These are phyloP conservation scores for Amblyteles armatorius DNA, from an alignment of 2,888 invertebrate genomes.

Conservation along the genomic window DNA sequence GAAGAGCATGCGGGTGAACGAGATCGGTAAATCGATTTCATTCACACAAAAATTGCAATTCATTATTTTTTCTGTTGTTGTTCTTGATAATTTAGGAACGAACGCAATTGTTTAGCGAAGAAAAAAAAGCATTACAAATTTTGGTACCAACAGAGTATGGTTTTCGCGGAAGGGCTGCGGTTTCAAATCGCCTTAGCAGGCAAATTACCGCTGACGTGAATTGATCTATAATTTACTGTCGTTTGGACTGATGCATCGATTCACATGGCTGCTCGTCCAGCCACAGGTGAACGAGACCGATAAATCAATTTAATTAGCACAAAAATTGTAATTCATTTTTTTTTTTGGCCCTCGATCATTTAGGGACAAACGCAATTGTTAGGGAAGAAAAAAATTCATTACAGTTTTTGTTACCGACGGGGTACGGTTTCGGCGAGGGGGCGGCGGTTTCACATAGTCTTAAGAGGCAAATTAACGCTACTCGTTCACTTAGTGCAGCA, in stretches of 20 bases:
- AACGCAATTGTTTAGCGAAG: too few species aligned
- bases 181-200: not conserved
- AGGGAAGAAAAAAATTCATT: too few species aligned
- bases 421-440: not conserved
- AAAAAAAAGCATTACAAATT: not conserved
- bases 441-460: not conserved
- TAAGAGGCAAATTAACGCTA: conserved; percentile 8
- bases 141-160: too few species aligned
- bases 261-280: too few species aligned
- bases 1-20: not conserved
- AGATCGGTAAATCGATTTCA: not conserved
- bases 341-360: too few species aligned
- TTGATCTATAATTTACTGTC: not conserved
- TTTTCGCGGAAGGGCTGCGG: not conserved
- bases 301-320: too few species aligned
- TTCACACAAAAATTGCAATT: not conserved
- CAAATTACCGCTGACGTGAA: conserved; percentile 7
- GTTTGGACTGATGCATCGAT: not conserved
- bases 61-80: too few species aligned
- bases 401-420: not conserved
- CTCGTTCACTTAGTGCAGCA: not conserved
- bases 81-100: too few species aligned
- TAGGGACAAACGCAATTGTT: too few species aligned
- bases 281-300: too few species aligned
- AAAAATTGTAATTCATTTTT: too few species aligned